These are phyloP conservation scores for Ornithorhynchus anatinus DNA, from an alignment of 2,113 vertebrate genomes.

Conservation along the genomic window DNA sequence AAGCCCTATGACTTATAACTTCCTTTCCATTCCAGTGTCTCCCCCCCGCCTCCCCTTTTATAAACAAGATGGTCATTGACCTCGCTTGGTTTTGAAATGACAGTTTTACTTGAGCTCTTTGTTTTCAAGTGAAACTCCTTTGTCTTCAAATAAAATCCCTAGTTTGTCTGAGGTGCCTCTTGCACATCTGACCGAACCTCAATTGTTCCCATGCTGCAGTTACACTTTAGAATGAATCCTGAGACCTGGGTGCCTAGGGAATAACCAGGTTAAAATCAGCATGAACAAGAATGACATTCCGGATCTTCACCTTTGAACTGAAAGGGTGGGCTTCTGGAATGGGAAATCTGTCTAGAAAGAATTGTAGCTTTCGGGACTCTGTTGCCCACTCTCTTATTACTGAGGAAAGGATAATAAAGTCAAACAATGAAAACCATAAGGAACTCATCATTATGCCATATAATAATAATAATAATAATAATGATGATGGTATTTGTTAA, in stretches of 20 bases:
- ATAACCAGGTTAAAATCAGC: background rate
- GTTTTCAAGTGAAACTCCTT: background rate
- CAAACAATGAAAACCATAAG: background rate
- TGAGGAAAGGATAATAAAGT: background rate
- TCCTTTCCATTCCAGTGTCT: background rate
- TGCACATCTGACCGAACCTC: background rate
- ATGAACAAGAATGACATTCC: background rate
- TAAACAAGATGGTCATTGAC: background rate
- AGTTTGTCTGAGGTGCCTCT: background rate
- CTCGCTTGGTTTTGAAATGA: slow-evolving; percentile 6
- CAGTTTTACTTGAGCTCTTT: background rate
- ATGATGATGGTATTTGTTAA: too few species aligned
- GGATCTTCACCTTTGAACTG: background rate
- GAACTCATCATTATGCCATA: too few species aligned
- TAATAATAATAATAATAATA: too few species aligned
- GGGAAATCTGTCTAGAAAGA: background rate
- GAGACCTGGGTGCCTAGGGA: background rate
- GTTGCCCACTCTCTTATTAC: background rate
- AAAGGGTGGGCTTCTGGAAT: background rate
- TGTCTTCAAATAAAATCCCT: background rate
- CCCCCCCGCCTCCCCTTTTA: background rate
- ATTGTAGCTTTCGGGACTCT: background rate
- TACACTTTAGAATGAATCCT: background rate
- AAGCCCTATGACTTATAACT: slow-evolving; percentile 42
- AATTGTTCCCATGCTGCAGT: background rate